A percentile compares a stretch with the other conserved stretches of the same genome.
These are phyloP conservation scores for Laothoe populi DNA, from an alignment of 2,888 invertebrate species.

Conservation along the genomic window DNA sequence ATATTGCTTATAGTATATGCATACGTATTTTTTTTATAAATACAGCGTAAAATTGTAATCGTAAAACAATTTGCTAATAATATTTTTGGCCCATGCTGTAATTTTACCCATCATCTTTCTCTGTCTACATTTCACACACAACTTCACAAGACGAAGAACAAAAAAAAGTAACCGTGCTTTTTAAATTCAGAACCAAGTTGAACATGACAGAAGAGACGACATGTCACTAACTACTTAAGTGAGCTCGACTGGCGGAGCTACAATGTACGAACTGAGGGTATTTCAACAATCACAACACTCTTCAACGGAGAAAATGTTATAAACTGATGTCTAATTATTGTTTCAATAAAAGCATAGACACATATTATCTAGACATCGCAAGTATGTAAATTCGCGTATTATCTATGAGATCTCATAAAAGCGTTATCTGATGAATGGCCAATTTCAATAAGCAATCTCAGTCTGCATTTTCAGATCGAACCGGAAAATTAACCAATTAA, in stretches of 20 bases:
- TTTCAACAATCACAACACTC: constrained; percentile 42
- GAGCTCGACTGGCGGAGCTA: constrained; percentile 45
- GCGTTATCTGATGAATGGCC: too few species aligned
- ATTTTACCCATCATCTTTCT: neutral
- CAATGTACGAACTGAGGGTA: constrained; percentile 37
- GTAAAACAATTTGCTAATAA: too few species aligned
- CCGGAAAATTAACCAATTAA: too few species aligned
- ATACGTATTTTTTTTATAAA: too few species aligned
- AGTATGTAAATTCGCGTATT: too few species aligned
- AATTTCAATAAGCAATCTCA: too few species aligned
- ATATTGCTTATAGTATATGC: too few species aligned
- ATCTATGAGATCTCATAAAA: too few species aligned
- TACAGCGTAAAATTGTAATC: too few species aligned
- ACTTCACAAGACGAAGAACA: constrained; percentile 1
- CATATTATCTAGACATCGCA: neutral
- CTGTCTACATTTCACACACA: constrained; percentile 19
- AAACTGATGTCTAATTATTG: constrained; percentile 32
- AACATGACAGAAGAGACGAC: constrained; percentile 37
- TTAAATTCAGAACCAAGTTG: constrained; percentile 25
- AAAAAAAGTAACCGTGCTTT: constrained; percentile 23
- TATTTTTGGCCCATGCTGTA: too few species aligned
- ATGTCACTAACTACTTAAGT: constrained; percentile 42
- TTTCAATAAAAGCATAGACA: neutral
- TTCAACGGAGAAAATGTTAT: constrained; percentile 38
- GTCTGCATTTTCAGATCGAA: too few species aligned